A percentile compares a stretch with the other conserved stretches of the same genome.
Evolutionary conservation across 2,113 vertebrate species (phyloP).

Genomic region (Holacanthus passer): DNA sequence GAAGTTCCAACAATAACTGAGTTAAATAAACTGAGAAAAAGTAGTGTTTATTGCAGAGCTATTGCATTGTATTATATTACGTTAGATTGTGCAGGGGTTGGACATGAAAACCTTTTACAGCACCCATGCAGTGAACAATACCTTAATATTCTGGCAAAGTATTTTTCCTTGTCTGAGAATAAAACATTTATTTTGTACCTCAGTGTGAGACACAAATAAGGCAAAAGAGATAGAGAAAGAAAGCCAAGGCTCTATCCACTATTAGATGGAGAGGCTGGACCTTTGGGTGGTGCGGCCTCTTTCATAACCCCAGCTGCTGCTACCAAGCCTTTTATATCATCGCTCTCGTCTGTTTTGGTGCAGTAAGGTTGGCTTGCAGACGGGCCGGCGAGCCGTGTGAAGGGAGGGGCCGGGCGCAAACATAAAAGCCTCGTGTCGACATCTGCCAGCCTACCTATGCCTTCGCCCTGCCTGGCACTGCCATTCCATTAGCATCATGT

Average conservation of each 20-base stretch:
- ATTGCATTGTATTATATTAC: neutral
- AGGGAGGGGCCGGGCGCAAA: conserved; percentile 14
- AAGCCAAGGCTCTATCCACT: neutral
- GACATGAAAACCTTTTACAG: neutral
- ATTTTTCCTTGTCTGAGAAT: conserved; percentile 5
- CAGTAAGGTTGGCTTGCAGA: conserved; percentile 30
- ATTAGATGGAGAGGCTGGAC: conserved; percentile 39
- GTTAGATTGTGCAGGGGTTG: neutral
- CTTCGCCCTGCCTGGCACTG: conserved; percentile 46
- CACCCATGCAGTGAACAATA: neutral
- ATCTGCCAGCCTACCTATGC: conserved; percentile 61
- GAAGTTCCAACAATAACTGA: neutral
- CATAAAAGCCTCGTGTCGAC: conserved; percentile 46
- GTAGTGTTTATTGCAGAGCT: neutral
- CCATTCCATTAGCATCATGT: conserved; percentile 75
- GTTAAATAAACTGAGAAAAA: neutral
- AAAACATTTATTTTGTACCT: conserved; percentile 11
- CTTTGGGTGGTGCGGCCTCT: conserved; percentile 17
- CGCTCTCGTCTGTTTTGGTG: conserved; percentile 35
- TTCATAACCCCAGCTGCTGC: conserved; percentile 37
- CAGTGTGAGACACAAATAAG: neutral
- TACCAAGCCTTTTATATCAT: conserved; percentile 39
- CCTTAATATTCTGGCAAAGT: conserved; percentile 3
- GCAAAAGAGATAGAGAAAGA: conserved; percentile 4
- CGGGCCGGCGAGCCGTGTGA: neutral